These are phyloP conservation scores for Philonicus albiceps DNA, from an alignment of 2,888 invertebrate species.

Conservation along the genomic window DNA sequence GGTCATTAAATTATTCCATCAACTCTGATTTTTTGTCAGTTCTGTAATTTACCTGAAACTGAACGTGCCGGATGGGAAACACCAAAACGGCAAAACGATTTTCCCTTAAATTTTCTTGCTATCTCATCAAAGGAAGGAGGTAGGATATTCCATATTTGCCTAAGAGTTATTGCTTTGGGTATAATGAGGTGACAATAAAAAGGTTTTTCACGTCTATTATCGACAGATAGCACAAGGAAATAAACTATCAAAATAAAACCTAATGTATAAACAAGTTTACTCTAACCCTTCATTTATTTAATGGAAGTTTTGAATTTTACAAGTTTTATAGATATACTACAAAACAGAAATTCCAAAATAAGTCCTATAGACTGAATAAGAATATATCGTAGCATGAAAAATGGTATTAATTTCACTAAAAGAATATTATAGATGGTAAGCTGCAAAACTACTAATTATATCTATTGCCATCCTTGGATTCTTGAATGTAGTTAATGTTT, in stretches of 20 bases:
- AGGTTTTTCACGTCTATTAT: background rate
- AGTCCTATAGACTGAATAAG: background rate
- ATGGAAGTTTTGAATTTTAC: background rate
- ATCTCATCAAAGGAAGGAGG: background rate
- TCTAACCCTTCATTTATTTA: background rate
- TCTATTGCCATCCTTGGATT: background rate
- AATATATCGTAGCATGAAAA: background rate
- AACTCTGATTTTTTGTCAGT: constrained; percentile 11
- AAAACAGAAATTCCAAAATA: background rate
- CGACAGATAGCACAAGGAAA: background rate
- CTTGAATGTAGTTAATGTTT: background rate
- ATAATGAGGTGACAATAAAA: background rate
- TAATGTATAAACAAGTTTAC: background rate
- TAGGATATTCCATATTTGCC: background rate
- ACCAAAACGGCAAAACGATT: background rate
- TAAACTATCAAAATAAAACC: background rate
- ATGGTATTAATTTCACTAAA: background rate
- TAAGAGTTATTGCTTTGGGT: background rate
- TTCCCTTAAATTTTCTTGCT: background rate
- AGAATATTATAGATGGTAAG: background rate
- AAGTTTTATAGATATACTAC: background rate
- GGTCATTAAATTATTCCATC: constrained; percentile 30
- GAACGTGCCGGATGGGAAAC: background rate
- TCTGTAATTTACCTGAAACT: background rate
- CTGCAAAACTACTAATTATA: background rate